phyloP scores from a whole-genome alignment of 2,888 invertebrate genomes.

The Venusia cambrica region DNA sequence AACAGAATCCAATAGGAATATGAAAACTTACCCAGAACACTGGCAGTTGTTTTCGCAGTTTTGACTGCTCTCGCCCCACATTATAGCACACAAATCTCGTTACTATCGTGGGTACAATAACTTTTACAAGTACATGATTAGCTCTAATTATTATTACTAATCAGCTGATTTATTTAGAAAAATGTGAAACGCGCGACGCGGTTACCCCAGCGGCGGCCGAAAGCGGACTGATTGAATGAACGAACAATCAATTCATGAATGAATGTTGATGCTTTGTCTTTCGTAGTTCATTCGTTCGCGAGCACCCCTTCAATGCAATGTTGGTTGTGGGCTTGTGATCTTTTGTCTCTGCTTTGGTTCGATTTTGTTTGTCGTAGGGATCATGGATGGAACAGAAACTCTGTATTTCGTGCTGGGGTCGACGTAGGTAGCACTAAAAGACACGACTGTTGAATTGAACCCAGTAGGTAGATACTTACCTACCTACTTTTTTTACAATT shows the following conservation, averaged over 20 bases:
- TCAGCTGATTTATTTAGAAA: constrained; percentile 21
- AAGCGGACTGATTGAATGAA: constrained; percentile 21
- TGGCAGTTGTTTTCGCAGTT: constrained; percentile 69
- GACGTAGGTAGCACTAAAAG: no score
- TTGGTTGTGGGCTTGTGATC: no score
- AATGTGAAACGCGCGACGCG: constrained; percentile 1
- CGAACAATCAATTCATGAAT: constrained; percentile 7
- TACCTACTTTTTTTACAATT: no score
- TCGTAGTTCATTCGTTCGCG: constrained; percentile 24
- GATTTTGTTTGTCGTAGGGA: no score
- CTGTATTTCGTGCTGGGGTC: no score
- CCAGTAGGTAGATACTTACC: no score
- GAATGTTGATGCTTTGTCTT: no score
- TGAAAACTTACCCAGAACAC: constrained; percentile 64
- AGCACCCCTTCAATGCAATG: constrained; percentile 43
- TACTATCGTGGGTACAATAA: constrained; percentile 43
- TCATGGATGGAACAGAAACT: no score
- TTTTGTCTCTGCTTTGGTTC: no score
- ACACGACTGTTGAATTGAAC: no score
- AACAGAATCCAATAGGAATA: constrained; percentile 13
- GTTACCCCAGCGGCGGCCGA: constrained; percentile 18
- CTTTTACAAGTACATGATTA: constrained; percentile 55
- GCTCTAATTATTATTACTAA: constrained; percentile 23
- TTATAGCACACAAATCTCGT: constrained; percentile 42
- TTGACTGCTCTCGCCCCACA: constrained; percentile 69